Evolutionary conservation across 2,113 vertebrate genomes (phyloP), one percentile per base, ranked within the genome.

Genomic region (Coturnix japonica): DNA sequence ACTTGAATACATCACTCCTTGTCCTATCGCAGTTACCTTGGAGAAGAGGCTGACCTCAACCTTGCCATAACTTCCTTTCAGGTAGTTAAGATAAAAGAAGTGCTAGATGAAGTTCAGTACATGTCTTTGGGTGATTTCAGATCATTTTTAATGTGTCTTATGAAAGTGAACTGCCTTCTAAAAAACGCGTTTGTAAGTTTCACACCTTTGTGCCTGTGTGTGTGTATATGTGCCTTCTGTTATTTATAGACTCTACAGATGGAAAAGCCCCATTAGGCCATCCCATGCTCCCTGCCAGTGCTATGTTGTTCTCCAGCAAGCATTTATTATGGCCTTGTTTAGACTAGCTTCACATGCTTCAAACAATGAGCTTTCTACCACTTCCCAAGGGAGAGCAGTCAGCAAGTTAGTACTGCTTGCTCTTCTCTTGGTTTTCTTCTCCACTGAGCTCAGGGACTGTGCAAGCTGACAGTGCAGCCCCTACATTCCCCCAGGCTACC

Each of bases 301-400:
- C 13, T 67, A 67, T 7, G 85, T 76, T 87, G 4, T 13, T 92
- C 78, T 92, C 78, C 69, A 93, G 56, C 74, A 77, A 95, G 51
- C 67, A 82, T 92, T 93, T 89, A 57, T 93, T 96, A 85, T 19
- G 12, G 22, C n/a, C 72, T 77, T 85, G 71, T 89, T 96, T 91
- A 94, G 90, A 91, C 84, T 87, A 85, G 63, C 73, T 90, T 76
- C 63, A 39, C 44, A 59, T 51, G 71, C 43, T 93, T 67, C 84
- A 81, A 90, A 89, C 70, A 81, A 72, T 1, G 4, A 85, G 49
- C 33, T 69, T 94, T 86, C 66, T 89, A 84, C 89, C 86, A 60
- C 71, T 91, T 89, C 81, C 74, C 51, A 14, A 49, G 74, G 56
- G 81, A 87, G 1, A 89, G 51, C 64, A 83, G 53, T 81, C 82